Evolutionary conservation across 2,888 invertebrate species (phyloP).

Genomic region (Zaprionus obscuricornis): DNA sequence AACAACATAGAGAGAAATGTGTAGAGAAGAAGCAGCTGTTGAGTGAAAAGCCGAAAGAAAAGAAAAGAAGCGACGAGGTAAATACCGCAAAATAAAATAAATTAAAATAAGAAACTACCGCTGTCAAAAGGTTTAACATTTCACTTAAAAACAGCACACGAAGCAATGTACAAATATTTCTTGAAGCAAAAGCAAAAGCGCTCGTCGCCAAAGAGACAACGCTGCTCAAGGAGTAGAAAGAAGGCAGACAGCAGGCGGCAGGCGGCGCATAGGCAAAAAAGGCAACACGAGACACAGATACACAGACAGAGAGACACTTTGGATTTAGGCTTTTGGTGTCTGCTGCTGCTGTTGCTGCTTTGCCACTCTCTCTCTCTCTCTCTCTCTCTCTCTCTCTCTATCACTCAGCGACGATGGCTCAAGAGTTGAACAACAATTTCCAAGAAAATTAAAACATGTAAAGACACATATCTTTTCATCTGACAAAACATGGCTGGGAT

Average conservation of each 20-base stretch:
- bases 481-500: slow-evolving; percentile 70
- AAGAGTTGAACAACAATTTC: slow-evolving; percentile 75
- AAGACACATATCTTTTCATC: slow-evolving; percentile 80
- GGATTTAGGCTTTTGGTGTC: neutral
- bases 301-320: neutral
- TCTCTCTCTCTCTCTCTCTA: slow-evolving; percentile 8
- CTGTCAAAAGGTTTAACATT: slow-evolving; percentile 77
- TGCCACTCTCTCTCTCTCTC: neutral
- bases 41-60: slow-evolving; percentile 20
- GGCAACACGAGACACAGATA: slow-evolving; percentile 17
- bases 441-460: slow-evolving; percentile 79
- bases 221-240: too few species aligned
- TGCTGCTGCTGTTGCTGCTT: neutral
- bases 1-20: too few species aligned
- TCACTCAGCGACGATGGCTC: slow-evolving; percentile 35
- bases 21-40: slow-evolving; percentile 6
- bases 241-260: too few species aligned
- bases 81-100: slow-evolving; percentile 77
- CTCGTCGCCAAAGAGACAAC: too few species aligned
- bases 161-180: slow-evolving; percentile 48
- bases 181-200: too few species aligned
- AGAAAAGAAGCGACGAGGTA: slow-evolving; percentile 52
- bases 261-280: too few species aligned
- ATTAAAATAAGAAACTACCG: slow-evolving; percentile 78
- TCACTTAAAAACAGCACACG: slow-evolving; percentile 69